Evolutionary conservation across 1,140 invertebrate genomes (phyloP).

Genomic region (Calliopsis andreniformis): DNA sequence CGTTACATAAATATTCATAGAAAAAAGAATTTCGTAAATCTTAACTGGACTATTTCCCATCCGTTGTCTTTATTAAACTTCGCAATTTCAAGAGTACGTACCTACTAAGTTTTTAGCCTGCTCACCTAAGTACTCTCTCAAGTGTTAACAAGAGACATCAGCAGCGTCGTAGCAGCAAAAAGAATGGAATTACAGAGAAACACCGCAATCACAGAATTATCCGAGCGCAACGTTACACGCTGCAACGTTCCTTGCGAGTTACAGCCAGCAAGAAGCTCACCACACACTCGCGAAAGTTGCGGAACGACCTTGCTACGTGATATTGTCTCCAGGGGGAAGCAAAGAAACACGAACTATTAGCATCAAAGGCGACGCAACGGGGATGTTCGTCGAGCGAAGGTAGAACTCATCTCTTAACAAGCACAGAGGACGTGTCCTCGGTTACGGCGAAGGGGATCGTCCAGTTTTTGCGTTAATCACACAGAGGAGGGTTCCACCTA

Average conservation of each 20-base stretch:
- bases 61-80: no score
- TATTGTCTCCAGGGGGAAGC: constrained; percentile 1
- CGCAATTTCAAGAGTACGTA: no score
- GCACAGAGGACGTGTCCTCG: constrained; percentile 63
- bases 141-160: no score
- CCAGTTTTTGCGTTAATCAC: constrained; percentile 64
- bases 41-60: no score
- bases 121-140: no score
- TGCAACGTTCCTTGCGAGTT: neutral
- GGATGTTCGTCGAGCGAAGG: constrained; percentile 8
- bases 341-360: constrained; percentile 42
- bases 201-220: neutral
- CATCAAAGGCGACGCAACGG: constrained; percentile 26
- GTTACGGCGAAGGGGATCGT: constrained; percentile 42
- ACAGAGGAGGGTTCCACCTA: constrained; percentile 16
- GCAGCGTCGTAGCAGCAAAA: neutral
- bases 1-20: no score
- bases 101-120: no score
- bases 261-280: neutral
- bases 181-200: neutral
- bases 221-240: neutral
- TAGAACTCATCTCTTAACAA: constrained; percentile 49
- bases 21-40: no score
- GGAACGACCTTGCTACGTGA: constrained; percentile 43
- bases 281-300: constrained; percentile 34